phyloP scores from a whole-genome alignment of 2,113 vertebrate genomes.

The Microcebus tavaratra region DNA sequence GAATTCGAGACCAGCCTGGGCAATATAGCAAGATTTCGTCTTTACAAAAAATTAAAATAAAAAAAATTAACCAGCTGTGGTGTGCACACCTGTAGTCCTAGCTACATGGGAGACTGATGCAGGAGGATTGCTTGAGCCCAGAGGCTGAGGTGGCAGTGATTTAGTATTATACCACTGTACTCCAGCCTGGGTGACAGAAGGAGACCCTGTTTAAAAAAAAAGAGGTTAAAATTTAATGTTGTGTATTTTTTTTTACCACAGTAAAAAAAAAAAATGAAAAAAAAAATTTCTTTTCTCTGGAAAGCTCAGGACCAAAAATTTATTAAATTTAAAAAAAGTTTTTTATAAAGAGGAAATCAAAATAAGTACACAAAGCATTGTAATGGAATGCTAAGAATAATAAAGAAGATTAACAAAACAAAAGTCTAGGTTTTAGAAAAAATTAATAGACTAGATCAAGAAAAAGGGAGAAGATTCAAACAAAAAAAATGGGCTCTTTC shows the following conservation, averaged over 20 bases:
- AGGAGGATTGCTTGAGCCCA: too few relatives aligned
- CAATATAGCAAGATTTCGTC: neutral
- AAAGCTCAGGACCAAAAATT: too few relatives aligned
- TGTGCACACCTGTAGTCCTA: too few relatives aligned
- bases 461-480: neutral
- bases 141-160: too few relatives aligned
- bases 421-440: neutral
- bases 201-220: neutral
- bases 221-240: neutral
- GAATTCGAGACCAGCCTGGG: neutral
- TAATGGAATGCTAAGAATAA: neutral
- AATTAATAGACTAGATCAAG: neutral
- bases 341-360: neutral
- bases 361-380: neutral
- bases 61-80: too few relatives aligned
- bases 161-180: too few relatives aligned
- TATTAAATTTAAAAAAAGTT: neutral
- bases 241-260: neutral
- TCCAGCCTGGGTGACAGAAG: too few relatives aligned
- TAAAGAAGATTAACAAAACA: neutral
- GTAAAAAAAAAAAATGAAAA: neutral
- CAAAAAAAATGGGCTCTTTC: neutral
- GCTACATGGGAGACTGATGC: too few relatives aligned
- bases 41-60: neutral
- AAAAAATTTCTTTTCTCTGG: too few relatives aligned